These are phyloP conservation scores for Lottia gigantea DNA, from an alignment of 2,888 invertebrate species.

Conservation along the genomic window DNA sequence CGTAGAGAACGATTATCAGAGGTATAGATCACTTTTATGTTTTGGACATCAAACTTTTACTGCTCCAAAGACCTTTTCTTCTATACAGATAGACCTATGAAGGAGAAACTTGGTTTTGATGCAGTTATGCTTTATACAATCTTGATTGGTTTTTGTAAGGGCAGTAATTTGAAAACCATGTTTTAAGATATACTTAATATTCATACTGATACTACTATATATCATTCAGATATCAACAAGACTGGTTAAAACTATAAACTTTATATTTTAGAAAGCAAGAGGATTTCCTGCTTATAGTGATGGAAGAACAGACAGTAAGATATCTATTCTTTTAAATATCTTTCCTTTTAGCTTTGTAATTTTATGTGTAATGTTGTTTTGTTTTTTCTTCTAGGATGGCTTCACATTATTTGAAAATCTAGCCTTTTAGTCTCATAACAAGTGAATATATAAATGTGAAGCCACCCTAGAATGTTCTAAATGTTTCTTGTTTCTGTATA, in stretches of 20 bases:
- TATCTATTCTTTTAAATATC: neutral
- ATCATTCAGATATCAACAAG: no score
- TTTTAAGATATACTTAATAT: no score
- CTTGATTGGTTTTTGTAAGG: no score
- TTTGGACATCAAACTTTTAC: neutral
- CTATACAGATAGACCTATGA: no score
- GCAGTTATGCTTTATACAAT: no score
- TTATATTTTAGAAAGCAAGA: slow-evolving; percentile 54
- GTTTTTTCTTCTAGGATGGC: neutral
- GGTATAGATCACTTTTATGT: slow-evolving; percentile 39
- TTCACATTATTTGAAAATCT: neutral
- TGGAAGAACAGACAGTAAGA: slow-evolving; percentile 67
- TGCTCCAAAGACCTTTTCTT: neutral
- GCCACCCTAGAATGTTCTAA: neutral
- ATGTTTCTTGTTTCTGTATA: neutral
- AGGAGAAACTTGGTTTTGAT: no score
- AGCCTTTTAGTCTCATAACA: neutral
- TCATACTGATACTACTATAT: no score
- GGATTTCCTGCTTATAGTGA: slow-evolving; percentile 63
- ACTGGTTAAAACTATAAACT: no score
- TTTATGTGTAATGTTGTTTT: neutral
- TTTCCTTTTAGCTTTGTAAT: slow-evolving; percentile 2
- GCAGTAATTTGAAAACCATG: no score
- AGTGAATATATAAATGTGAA: no score
- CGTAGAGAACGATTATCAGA: slow-evolving; percentile 69